Percentiles rank a stretch among this genome's conserved stretches.
phyloP scores from a whole-genome alignment of 2,888 invertebrate genomes.

The Monochamus alternatus region DNA sequence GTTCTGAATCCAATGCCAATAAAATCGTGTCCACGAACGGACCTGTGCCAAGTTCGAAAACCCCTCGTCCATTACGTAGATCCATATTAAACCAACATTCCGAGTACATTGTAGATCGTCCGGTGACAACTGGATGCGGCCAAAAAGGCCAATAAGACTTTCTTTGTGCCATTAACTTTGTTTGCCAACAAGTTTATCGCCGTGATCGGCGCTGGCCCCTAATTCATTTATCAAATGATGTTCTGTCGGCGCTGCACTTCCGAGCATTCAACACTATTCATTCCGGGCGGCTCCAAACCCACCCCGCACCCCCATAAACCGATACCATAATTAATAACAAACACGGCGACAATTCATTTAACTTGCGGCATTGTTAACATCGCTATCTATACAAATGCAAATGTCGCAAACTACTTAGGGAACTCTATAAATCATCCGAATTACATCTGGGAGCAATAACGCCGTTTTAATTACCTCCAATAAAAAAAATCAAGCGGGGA shows the following conservation, averaged over 20 bases:
- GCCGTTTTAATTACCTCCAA: conserved; percentile 32
- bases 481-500: conserved; percentile 31
- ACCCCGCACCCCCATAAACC: conserved; percentile 61
- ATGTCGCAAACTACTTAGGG: conserved; percentile 50
- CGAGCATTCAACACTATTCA: conserved; percentile 35
- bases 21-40: no score
- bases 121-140: background rate
- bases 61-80: no score
- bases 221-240: conserved; percentile 49
- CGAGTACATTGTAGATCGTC: background rate
- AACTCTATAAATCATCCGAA: conserved; percentile 52
- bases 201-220: conserved; percentile 43
- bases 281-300: conserved; percentile 24
- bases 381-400: conserved; percentile 56
- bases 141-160: conserved; percentile 13
- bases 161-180: conserved; percentile 24
- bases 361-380: conserved; percentile 62
- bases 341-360: conserved; percentile 65
- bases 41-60: no score
- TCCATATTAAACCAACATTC: no score
- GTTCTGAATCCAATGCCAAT: no score
- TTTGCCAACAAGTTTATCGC: conserved; percentile 28
- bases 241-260: conserved; percentile 52
- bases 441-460: conserved; percentile 26
- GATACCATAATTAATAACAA: conserved; percentile 68